These are phyloP conservation scores for Lerista edwardsae DNA, from an alignment of 2,797 vertebrate species.

Conservation along the genomic window DNA sequence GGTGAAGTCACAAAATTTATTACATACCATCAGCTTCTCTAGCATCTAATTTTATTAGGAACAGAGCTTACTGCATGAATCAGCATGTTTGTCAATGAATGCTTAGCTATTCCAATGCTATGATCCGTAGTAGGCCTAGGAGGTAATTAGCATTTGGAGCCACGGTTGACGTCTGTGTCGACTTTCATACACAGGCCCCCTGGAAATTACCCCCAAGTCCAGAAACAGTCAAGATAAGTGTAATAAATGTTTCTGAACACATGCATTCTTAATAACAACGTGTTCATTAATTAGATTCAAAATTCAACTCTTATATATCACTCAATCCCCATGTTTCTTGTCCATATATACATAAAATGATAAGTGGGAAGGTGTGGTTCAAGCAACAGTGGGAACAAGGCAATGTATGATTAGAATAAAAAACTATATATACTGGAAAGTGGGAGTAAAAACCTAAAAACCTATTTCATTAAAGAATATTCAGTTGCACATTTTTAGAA, in stretches of 20 bases:
- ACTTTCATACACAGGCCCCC: not conserved
- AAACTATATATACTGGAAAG: not conserved
- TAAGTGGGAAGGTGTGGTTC: not conserved
- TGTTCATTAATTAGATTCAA: conserved; percentile 1
- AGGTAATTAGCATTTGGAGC: accelerated
- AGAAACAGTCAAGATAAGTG: not conserved
- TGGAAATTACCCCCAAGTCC: not conserved
- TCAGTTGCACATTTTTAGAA: not conserved
- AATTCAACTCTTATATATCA: not conserved
- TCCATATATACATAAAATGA: not conserved
- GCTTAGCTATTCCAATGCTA: not conserved
- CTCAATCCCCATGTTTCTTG: not conserved
- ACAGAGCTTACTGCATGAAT: not conserved
- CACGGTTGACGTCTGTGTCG: not conserved
- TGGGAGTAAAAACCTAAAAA: no score
- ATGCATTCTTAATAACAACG: not conserved
- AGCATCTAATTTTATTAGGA: conserved; percentile 3
- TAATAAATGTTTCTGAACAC: not conserved
- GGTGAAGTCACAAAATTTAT: not conserved
- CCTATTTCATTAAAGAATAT: not conserved
- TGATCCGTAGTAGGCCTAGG: not conserved
- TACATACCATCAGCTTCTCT: not conserved
- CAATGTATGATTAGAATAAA: not conserved
- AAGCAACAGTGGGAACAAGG: not conserved
- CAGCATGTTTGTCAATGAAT: not conserved